Evolutionary conservation across 2,113 vertebrate genomes (phyloP).

Genomic region (Ictalurus furcatus): DNA sequence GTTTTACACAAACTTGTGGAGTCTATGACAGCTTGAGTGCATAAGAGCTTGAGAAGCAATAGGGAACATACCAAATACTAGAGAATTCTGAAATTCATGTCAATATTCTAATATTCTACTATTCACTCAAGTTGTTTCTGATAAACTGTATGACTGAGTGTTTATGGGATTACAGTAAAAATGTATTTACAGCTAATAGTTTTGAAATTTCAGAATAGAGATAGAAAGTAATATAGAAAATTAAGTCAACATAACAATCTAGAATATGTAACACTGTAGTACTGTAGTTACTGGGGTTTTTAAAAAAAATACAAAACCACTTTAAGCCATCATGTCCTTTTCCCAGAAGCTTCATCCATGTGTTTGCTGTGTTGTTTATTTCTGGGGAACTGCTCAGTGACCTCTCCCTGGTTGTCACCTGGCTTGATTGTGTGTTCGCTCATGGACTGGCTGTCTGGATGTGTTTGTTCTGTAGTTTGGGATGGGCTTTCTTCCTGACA

Average conservation of each 20-base stretch:
- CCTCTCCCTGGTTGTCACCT: constrained; percentile 18
- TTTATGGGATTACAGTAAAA: background rate
- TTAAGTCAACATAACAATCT: background rate
- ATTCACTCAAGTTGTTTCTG: background rate
- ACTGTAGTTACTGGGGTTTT: background rate
- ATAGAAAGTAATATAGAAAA: background rate
- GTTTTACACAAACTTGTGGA: background rate
- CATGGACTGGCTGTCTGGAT: constrained; percentile 17
- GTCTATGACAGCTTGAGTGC: background rate
- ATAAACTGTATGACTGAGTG: background rate
- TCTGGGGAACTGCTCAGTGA: background rate
- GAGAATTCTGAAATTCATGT: background rate
- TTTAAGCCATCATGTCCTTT: constrained; percentile 9
- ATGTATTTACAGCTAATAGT: background rate
- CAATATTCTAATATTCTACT: background rate
- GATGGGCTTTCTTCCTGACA: constrained; percentile 13
- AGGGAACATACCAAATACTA: background rate
- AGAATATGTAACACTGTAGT: background rate
- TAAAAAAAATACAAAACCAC: background rate
- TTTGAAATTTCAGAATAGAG: background rate
- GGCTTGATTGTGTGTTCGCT: background rate
- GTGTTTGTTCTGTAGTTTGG: constrained; percentile 3
- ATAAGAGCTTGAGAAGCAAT: background rate
- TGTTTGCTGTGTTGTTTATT: constrained; percentile 28
- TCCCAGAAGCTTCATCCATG: constrained; percentile 26